Evolutionary conservation across 2,888 invertebrate species (phyloP).

Genomic region (Xestobium rufovillosum): DNA sequence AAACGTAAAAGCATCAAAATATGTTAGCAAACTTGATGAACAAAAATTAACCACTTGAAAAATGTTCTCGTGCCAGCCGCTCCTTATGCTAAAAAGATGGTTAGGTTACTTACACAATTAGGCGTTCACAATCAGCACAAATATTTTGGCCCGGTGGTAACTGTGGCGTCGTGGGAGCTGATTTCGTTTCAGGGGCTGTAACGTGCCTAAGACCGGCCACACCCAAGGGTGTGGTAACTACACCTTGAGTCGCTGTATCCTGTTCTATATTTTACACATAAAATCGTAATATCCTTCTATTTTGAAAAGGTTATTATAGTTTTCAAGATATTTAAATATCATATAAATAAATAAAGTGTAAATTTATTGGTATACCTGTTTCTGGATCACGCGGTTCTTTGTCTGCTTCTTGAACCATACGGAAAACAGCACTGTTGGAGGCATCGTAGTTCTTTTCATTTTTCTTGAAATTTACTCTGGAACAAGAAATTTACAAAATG

Average conservation of each 20-base stretch:
- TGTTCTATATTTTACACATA: constrained; percentile 22
- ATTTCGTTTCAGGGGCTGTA: constrained; percentile 59
- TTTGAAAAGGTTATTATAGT: too few relatives aligned
- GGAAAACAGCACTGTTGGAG: constrained; percentile 82
- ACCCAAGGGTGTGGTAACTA: constrained; percentile 45
- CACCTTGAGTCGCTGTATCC: constrained; percentile 44
- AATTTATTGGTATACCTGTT: constrained; percentile 49
- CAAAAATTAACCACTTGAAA: too few relatives aligned
- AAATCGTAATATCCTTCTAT: too few relatives aligned
- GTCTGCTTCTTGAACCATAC: constrained; percentile 83
- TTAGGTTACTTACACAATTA: constrained; percentile 86
- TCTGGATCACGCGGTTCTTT: constrained; percentile 67
- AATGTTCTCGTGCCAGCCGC: too few relatives aligned
- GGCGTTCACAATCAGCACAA: constrained; percentile 94
- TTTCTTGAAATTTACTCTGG: constrained; percentile 92
- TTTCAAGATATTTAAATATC: too few relatives aligned
- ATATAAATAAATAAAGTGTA: background rate
- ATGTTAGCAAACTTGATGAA: too few relatives aligned
- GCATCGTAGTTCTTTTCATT: constrained; percentile 85
- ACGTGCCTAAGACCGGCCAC: constrained; percentile 63
- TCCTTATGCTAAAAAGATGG: too few relatives aligned
- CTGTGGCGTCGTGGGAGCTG: constrained; percentile 60
- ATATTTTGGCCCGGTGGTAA: constrained; percentile 84
- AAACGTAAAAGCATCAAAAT: too few relatives aligned
- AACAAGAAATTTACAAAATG: constrained; percentile 17